phyloP scores from a whole-genome alignment of 2,113 vertebrate species.

The Ranitomeya imitator region DNA sequence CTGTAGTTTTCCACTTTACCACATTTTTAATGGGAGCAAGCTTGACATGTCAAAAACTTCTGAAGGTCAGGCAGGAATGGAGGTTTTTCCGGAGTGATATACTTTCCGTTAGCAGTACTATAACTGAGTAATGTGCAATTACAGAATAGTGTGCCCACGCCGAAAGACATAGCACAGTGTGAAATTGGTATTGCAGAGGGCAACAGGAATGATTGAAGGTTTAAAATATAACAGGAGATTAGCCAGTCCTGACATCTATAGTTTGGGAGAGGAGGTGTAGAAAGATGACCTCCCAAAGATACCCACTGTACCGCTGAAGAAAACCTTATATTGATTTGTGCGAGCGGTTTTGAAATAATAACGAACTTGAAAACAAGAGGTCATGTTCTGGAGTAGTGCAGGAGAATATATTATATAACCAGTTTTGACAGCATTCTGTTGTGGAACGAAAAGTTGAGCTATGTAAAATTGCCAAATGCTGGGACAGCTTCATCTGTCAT shows the following conservation, averaged over 20 bases:
- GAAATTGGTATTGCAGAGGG: constrained; percentile 55
- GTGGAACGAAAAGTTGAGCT: neutral
- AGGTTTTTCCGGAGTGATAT: constrained; percentile 34
- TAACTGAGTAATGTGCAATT: constrained; percentile 54
- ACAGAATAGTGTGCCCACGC: constrained; percentile 37
- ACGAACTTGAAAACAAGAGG: constrained; percentile 49
- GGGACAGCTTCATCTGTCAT: constrained; percentile 5
- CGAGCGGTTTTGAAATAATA: constrained; percentile 46
- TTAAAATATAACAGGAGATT: constrained; percentile 54
- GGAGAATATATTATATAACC: constrained; percentile 44
- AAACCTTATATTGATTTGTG: constrained; percentile 45
- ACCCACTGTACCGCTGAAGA: constrained; percentile 18
- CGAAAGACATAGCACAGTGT: constrained; percentile 46
- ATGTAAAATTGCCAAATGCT: constrained; percentile 25
- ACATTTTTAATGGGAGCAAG: constrained; percentile 34
- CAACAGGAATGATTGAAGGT: constrained; percentile 49
- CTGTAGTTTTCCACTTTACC: neutral
- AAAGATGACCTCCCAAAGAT: constrained; percentile 46
- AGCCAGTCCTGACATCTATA: constrained; percentile 52
- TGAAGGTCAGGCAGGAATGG: constrained; percentile 39
- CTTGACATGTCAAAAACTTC: constrained; percentile 31
- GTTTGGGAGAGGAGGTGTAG: constrained; percentile 18
- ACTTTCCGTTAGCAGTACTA: constrained; percentile 31
- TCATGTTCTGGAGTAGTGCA: neutral
- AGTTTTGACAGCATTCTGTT: constrained; percentile 30